phyloP scores from a whole-genome alignment of 2,797 vertebrate species.

The Aphelocoma californica region DNA sequence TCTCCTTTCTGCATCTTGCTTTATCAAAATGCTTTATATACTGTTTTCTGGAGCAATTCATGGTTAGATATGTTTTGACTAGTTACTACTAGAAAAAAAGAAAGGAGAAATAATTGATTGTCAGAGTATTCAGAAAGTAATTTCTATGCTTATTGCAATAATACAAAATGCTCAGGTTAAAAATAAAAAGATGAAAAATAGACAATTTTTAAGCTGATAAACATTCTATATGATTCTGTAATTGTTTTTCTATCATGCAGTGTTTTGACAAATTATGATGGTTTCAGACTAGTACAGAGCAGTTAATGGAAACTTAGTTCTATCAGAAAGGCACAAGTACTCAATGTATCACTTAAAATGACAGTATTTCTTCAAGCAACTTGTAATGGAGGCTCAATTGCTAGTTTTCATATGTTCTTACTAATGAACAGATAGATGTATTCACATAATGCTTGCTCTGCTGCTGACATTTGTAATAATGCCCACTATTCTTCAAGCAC shows the following conservation, averaged over 20 bases:
- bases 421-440: neutral
- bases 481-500: neutral
- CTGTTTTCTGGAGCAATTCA: conserved; percentile 38
- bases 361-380: neutral
- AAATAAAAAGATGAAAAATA: neutral
- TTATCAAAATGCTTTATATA: conserved; percentile 31
- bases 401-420: neutral
- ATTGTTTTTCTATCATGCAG: neutral
- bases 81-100: neutral
- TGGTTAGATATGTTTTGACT: conserved; percentile 38
- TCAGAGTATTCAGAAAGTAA: neutral
- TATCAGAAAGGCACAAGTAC: neutral
- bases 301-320: neutral
- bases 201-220: neutral
- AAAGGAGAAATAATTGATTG: neutral
- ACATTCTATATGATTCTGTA: neutral
- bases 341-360: neutral
- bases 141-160: neutral
- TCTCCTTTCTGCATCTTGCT: conserved; percentile 56
- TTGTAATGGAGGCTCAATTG: neutral
- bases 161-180: neutral
- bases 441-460: neutral
- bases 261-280: neutral
- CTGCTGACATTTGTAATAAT: neutral
- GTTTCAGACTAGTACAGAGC: neutral